Conservation (phyloP, 30 jellyfish, hydroid and myxozoan genomes). For the Pseudorhiza aurosa region DNA sequence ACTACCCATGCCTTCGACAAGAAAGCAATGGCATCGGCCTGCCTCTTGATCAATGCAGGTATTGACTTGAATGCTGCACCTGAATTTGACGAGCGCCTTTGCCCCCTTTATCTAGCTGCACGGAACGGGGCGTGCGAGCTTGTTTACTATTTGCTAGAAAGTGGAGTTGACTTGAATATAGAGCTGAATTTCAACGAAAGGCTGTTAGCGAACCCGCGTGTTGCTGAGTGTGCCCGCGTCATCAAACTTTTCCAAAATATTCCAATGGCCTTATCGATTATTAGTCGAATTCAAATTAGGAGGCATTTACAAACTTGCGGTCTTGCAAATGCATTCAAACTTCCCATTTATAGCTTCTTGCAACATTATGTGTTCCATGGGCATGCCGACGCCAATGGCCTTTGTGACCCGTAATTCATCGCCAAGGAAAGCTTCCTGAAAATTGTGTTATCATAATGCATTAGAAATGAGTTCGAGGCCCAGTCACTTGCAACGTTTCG, state of each 20-base stretch:
- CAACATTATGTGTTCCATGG: slow-evolving; percentile 85
- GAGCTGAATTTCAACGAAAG: slow-evolving; percentile 51
- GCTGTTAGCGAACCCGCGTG: slow-evolving; percentile 58
- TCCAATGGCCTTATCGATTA: slow-evolving; percentile 53
- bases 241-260: slow-evolving; percentile 45
- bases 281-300: slow-evolving; percentile 75
- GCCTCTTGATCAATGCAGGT: slow-evolving; percentile 88
- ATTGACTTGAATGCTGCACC: slow-evolving; percentile 60
- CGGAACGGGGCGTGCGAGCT: slow-evolving; percentile 89
- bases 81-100: slow-evolving; percentile 55
- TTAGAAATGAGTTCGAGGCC: too few relatives aligned
- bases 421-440: too few relatives aligned
- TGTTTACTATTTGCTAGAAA: slow-evolving; percentile 56
- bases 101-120: slow-evolving; percentile 76
- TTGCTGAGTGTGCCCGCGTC: slow-evolving; percentile 43
- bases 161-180: slow-evolving; percentile 62
- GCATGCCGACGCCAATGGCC: slow-evolving; percentile 63
- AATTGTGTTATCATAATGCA: too few relatives aligned
- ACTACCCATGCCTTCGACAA: slow-evolving; percentile 70
- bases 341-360: slow-evolving; percentile 68
- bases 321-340: slow-evolving; percentile 37
- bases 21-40: slow-evolving; percentile 83
- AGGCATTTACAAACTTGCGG: slow-evolving; percentile 30
- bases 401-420: slow-evolving; percentile 68
- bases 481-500: too few relatives aligned